Conservation (phyloP, 1,140 invertebrate genomes). For the Nixonia krombeini region DNA sequence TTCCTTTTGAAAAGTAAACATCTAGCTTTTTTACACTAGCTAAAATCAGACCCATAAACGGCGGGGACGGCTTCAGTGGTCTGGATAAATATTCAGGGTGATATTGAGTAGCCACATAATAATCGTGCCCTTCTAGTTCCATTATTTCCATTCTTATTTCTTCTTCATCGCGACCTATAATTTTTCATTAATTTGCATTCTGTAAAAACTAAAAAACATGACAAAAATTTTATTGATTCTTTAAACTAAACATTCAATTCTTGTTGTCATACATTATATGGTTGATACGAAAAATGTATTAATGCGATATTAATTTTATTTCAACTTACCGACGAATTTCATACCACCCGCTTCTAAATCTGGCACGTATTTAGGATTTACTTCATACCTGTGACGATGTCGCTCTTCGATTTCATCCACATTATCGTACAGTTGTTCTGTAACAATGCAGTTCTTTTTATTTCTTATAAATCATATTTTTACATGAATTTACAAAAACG, state of each 20-base stretch:
- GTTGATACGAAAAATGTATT: no score
- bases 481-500: no score
- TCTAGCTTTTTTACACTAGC: slow-evolving; percentile 85
- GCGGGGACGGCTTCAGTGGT: slow-evolving; percentile 93
- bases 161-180: slow-evolving; percentile 77
- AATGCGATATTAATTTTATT: no score
- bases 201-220: neutral
- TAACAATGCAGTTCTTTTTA: slow-evolving; percentile 54
- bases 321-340: slow-evolving; percentile 90
- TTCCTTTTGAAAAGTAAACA: slow-evolving; percentile 79
- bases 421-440: slow-evolving; percentile 88
- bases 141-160: slow-evolving; percentile 89
- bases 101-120: slow-evolving; percentile 96
- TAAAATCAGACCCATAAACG: slow-evolving; percentile 94
- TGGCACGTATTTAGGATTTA: slow-evolving; percentile 90
- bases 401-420: slow-evolving; percentile 90
- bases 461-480: slow-evolving; percentile 16
- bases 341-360: slow-evolving; percentile 87
- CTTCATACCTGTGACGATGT: slow-evolving; percentile 97
- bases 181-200: slow-evolving; percentile 4
- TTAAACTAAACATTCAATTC: no score
- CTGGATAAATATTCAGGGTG: slow-evolving; percentile 98
- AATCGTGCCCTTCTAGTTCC: slow-evolving; percentile 84
- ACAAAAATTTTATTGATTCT: no score
- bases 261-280: no score